Evolutionary conservation across 2,888 invertebrate species (phyloP), one percentile per base, ranked within the genome.

Genomic region (Drosophila helvetica): DNA sequence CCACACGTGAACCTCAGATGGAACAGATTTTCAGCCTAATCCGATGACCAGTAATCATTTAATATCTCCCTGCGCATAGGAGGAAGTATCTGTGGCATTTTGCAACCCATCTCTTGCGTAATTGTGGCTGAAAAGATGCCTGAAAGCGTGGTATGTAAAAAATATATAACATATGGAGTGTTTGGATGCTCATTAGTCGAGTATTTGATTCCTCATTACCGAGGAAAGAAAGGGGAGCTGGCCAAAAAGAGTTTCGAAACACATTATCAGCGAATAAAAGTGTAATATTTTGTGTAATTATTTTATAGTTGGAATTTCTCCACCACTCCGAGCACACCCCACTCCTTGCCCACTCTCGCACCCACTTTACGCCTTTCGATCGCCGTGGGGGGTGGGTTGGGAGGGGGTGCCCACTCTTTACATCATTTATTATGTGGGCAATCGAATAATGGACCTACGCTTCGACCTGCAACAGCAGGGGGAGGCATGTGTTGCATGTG

Each of bases 381-480:
- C 17, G 19, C 19, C 5, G 5, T 22, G 22, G 22, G 22, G 22
- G 22, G 22, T 22, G 18, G 46, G 2, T 1, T 10, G 8, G 38
- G 18, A n/a, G 3, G 38, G n/a, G 30, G 45, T 25, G 70, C 86
- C 80, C 47, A 73, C 80, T 73, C 74, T 82, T 82, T 88, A 88
- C 88, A 80, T 86, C 75, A 88, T 86, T 86, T 78, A 75, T 86
- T 78, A 86, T 83, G 88, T 80, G 83, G 86, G 78, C 72, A 83
- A 68, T 78, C 64, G 54, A 70, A 69, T 63, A 77, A 78, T 70
- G 74, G 54, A 73, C 38, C 38, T 70, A 66, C 76, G 53, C 76
- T 74, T 76, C 50, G 62, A 65, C 56, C 61, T 38, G 42, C 79
- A 72, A 27, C 17, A 17, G 19, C 12, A 33, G 46, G 38, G 9